Base-by-base conservation (phyloP, 2,797 vertebrate species). In the Hybognathus amarus region DNA sequence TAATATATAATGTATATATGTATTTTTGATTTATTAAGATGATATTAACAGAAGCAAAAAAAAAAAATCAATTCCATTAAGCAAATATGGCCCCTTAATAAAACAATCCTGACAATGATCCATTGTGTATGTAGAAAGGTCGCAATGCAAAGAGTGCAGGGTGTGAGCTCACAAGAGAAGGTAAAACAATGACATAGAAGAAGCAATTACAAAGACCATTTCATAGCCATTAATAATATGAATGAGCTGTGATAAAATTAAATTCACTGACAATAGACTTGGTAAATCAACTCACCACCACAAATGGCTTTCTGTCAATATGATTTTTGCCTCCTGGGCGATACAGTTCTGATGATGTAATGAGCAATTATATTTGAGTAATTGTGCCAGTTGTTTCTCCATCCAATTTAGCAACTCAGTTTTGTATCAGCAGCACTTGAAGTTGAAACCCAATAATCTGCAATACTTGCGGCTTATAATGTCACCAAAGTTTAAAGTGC, bases 291-390 rank as follows among this genome's bases (percentile, higher is more conserved):
- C 75, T 45, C 36, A 30, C 77, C 45, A 64, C 73, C 67, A 45
- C 74, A 40, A 86, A 77, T 79, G 80, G 38, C 56, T 87, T 83
- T 78, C 54, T 84, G 83, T 85, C 87, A 75, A 42, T 83, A 81
- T 84, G 54, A 85, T 52, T 24, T 84, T 80, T 76, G 47, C 64
- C 77, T 63, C 52, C 45, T 30, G 20, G 64, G 40, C 6, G 69
- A 47, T 61, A 71, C 70, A 77, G 47, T 75, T 79, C 69, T 73
- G 83, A 78, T 86, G 77, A 87, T 87, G 70, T 85, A 77, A 84
- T 77, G 73, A 63, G 50, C 71, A 85, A 69, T 89, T 87, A 82
- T 79, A 71, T 71, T 70, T 50, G 36, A 80, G 80, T 88, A 85
- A 84, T 88, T 70, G 80, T 42, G 56, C 30, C 22, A 56, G 42